Conservation (phyloP, 2,113 vertebrate genomes). For the Microcebus murinus region DNA sequence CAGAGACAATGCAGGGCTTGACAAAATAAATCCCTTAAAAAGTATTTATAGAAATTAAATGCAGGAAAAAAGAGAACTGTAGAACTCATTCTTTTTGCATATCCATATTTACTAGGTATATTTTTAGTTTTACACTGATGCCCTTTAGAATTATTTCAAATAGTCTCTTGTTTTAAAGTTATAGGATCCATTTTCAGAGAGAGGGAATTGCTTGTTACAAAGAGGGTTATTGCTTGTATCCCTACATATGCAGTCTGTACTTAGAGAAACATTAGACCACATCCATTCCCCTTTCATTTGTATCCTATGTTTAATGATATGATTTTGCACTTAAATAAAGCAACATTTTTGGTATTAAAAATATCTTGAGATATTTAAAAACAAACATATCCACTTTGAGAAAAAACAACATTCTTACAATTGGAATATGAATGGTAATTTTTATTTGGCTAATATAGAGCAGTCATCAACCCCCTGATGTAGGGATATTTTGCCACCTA, state of each 20-base stretch:
- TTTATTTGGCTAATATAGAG: conserved; percentile 60
- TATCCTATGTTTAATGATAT: not conserved
- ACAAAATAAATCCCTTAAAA: not conserved
- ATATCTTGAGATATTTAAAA: conserved; percentile 61
- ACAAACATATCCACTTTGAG: conserved; percentile 33
- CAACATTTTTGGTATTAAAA: conserved; percentile 54
- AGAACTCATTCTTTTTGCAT: not conserved
- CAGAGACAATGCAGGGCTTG: not conserved
- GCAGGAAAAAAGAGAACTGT: not conserved
- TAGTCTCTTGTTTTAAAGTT: not conserved
- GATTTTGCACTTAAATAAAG: conserved; percentile 41
- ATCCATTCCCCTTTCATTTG: not conserved
- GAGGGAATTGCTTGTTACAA: not conserved
- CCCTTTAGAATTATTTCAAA: not conserved
- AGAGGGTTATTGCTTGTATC: not conserved
- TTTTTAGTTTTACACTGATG: not conserved
- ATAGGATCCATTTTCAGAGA: not conserved
- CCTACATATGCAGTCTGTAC: not conserved
- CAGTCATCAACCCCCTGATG: not conserved
- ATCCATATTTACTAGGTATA: not conserved
- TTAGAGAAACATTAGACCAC: not conserved
- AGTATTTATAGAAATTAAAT: conserved; percentile 16
- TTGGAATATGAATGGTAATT: conserved; percentile 49
- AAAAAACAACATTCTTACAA: conserved; percentile 68
- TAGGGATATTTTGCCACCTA: conserved; percentile 69